phyloP scores from a whole-genome alignment of 2,888 invertebrate species.

The Drosophila quasianomalipes region DNA sequence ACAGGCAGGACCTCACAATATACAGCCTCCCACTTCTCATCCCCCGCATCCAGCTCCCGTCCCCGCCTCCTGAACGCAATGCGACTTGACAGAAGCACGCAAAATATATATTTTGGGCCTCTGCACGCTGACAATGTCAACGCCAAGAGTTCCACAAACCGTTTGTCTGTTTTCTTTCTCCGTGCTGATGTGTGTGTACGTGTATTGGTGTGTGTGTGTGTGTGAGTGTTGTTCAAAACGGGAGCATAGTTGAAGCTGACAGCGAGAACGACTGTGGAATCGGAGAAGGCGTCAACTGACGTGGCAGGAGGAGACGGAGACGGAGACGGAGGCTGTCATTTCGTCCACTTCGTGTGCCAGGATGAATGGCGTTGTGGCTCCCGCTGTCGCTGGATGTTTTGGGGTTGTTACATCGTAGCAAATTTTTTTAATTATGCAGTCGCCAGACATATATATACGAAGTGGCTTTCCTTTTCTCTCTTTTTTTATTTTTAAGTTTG shows the following conservation, averaged over 20 bases:
- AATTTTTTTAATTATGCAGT: constrained; percentile 76
- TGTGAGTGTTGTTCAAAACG: constrained; percentile 36
- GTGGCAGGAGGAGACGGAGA: not conserved
- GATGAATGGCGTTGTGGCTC: constrained; percentile 50
- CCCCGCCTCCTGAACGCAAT: constrained; percentile 35
- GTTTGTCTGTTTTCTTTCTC: constrained; percentile 45
- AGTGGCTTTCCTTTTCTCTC: constrained; percentile 16
- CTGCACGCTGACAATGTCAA: constrained; percentile 70
- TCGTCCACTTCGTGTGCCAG: constrained; percentile 45
- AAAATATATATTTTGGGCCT: constrained; percentile 66
- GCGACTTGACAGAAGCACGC: constrained; percentile 60
- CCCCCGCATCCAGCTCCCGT: not conserved
- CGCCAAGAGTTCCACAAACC: constrained; percentile 60
- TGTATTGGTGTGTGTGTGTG: constrained; percentile 14
- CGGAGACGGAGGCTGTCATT: constrained; percentile 17
- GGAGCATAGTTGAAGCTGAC: constrained; percentile 79
- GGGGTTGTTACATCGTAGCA: constrained; percentile 28
- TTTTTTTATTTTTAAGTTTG: constrained; percentile 12
- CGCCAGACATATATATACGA: constrained; percentile 23
- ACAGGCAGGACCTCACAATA: constrained; percentile 11
- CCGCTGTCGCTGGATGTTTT: constrained; percentile 18
- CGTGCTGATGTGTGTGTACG: constrained; percentile 4
- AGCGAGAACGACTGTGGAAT: constrained; percentile 53
- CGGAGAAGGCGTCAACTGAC: constrained; percentile 41
- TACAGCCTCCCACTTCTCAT: not conserved